phyloP scores from a whole-genome alignment of 2,888 invertebrate species.

The Pecten maximus region DNA sequence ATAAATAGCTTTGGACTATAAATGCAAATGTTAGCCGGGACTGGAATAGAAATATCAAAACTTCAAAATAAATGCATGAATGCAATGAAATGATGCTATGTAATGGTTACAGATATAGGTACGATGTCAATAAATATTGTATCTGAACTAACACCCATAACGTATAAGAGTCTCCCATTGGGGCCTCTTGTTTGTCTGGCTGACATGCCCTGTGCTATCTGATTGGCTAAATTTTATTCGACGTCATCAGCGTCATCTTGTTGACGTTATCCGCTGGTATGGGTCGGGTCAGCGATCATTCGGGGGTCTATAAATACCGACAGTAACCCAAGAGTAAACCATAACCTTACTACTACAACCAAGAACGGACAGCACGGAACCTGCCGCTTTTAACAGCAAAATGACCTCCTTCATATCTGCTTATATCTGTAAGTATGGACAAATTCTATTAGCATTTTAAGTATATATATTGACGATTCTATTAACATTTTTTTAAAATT shows the following conservation, averaged over 20 bases:
- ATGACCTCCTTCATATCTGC: neutral
- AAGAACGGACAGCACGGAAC: neutral
- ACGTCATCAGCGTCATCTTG: neutral
- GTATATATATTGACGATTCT: no score
- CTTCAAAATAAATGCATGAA: neutral
- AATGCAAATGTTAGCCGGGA: neutral
- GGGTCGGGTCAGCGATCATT: neutral
- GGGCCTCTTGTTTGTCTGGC: conserved; percentile 1
- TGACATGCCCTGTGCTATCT: neutral
- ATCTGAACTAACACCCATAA: neutral
- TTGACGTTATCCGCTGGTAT: neutral
- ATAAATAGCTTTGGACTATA: neutral
- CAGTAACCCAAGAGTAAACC: neutral
- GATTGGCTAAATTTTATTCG: neutral
- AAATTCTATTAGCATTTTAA: no score
- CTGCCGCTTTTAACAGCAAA: neutral
- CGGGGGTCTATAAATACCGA: neutral
- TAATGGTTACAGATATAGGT: neutral
- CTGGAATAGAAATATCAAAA: neutral
- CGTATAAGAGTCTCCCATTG: neutral
- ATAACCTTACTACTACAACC: neutral
- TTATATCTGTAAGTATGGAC: neutral
- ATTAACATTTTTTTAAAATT: no score
- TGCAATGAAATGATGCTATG: neutral
- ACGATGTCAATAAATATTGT: neutral